A percentile compares a stretch with the other conserved stretches of the same genome.
These are phyloP conservation scores for Madoqua kirkii DNA, from an alignment of 2,113 vertebrate genomes.

Conservation along the genomic window DNA sequence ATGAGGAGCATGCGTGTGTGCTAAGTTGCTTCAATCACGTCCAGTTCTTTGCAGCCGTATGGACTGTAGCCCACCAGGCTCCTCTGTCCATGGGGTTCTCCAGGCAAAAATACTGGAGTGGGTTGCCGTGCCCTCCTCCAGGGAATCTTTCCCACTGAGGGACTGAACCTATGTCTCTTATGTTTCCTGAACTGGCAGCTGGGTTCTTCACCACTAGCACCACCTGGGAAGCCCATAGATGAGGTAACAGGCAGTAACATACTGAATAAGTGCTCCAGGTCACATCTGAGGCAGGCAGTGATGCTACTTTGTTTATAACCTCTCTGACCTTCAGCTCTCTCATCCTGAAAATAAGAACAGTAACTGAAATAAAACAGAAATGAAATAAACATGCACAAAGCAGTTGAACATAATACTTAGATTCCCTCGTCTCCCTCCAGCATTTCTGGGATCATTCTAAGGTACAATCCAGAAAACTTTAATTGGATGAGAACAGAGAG, in stretches of 20 bases:
- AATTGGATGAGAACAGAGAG: neutral
- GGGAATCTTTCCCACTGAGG: neutral
- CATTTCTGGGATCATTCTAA: neutral
- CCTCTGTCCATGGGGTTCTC: neutral
- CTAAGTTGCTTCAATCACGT: neutral
- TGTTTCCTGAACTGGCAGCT: neutral
- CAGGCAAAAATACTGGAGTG: neutral
- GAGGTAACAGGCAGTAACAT: neutral
- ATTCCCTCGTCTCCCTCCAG: neutral
- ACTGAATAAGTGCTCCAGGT: neutral
- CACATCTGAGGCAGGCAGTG: neutral
- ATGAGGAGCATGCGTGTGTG: neutral
- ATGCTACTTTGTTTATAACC: neutral
- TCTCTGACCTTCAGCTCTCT: constrained; percentile 3
- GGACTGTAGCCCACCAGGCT: neutral
- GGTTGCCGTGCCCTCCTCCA: neutral
- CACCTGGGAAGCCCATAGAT: neutral
- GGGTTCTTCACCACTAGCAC: neutral
- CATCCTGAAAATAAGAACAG: neutral
- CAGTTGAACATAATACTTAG: neutral
- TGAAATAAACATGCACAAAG: neutral
- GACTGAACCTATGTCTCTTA: neutral
- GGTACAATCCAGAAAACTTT: neutral
- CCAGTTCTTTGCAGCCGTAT: neutral
- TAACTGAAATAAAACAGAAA: neutral